These are phyloP conservation scores for Phalacrocorax pelagicus DNA, from an alignment of 2,113 vertebrate species.

Conservation along the genomic window DNA sequence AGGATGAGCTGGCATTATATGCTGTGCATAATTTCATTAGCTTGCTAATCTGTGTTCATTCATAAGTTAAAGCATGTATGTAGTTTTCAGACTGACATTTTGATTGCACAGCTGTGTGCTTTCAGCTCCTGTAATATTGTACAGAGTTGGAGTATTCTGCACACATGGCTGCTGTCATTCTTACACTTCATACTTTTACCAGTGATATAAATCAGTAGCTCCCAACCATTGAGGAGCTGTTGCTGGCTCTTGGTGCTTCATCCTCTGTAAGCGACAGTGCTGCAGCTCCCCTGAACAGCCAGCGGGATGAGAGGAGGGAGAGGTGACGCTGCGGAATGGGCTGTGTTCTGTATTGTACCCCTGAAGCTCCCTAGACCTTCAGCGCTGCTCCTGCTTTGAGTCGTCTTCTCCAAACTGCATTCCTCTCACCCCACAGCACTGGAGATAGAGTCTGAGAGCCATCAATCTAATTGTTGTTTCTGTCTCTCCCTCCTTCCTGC, in stretches of 20 bases:
- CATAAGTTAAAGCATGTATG: background rate
- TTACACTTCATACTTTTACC: background rate
- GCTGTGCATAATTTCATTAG: background rate
- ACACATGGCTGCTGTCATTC: background rate
- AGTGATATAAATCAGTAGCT: background rate
- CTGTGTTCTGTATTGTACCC: background rate
- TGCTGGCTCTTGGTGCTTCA: background rate
- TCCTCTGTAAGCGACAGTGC: background rate
- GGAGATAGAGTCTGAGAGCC: background rate
- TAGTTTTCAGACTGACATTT: background rate
- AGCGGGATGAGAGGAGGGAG: background rate
- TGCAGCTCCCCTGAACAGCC: background rate
- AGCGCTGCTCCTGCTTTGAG: background rate
- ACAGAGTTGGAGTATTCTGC: background rate
- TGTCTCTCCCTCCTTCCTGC: background rate
- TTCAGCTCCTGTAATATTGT: background rate
- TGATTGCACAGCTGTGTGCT: background rate
- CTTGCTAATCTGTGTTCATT: background rate
- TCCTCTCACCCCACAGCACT: background rate
- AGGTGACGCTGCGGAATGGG: rapidly evolving
- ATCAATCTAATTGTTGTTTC: background rate
- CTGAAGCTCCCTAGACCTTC: background rate
- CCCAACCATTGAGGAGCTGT: background rate
- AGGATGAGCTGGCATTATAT: background rate
- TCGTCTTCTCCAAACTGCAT: background rate